Base-by-base conservation (phyloP, 2,113 vertebrate genomes). In the Ardeotis arabs region DNA sequence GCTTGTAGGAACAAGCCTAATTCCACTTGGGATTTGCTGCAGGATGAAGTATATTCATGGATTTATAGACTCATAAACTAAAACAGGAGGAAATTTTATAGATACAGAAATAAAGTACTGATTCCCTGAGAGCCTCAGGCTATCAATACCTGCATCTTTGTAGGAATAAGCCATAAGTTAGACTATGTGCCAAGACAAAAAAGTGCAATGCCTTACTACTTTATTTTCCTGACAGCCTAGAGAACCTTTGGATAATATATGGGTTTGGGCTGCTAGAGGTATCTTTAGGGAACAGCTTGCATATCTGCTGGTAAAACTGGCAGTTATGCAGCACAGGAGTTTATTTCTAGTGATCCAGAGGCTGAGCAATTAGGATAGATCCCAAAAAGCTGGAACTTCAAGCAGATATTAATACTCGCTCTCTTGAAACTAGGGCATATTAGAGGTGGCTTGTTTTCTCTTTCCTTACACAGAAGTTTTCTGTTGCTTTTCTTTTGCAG, bases 401-500 rank as follows among this genome's bases (percentile, higher is more conserved):
- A 69, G 50, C n/a, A 83, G 41, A 55, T 66, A n/a, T 8, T 31
- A 62, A 29, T 41, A 19, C 24, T 64, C 89, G 19, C 78, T 80
- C 39, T 89, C n/a, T 44, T 74, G 64, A 72, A 56, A 53, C 23
- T 13, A 67, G 37, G 45, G 29, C 20, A 6, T 15, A 16, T n/a
- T 64, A 44, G 31, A 59, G 10, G 27, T 39, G 5, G 5, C 68
- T 84, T 76, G 10, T 58, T 79, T 95, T 69, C 9, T 66, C 13
- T 72, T 80, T 49, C 24, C 31, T 89, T 55, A 50, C 52, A 11
- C 8, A 52, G 56, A 93, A 89, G 8, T 44, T 31, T 83, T 81
- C 28, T 83, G 58, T 93, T 93, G 60, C 79, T 79, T 95, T 82
- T 95, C 66, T 94, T 35, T 87, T 11, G 8, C 84, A 99, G 99